phyloP scores from a whole-genome alignment of 2,797 vertebrate species.

The Sphenodon punctatus region DNA sequence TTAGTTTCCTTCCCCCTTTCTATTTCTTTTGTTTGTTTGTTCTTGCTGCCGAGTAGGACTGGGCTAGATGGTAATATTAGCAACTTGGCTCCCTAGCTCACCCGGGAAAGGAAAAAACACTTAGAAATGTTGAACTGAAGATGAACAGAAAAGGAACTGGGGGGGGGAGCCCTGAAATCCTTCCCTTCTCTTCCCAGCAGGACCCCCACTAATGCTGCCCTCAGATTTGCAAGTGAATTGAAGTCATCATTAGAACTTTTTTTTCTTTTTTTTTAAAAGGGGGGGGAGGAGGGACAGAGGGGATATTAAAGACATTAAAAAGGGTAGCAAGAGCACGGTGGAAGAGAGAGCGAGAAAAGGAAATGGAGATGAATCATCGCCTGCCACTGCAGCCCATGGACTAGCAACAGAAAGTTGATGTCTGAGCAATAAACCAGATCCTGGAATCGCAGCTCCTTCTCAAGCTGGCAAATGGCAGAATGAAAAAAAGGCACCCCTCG shows the following conservation, averaged over 20 bases:
- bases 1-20: not conserved
- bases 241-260: constrained; percentile 24
- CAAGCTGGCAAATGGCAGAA: not conserved
- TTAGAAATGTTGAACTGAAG: not conserved
- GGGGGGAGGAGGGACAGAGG: not conserved
- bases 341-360: not conserved
- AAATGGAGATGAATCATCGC: constrained; percentile 13
- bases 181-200: constrained; percentile 58
- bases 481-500: not conserved
- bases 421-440: constrained; percentile 18
- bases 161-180: constrained; percentile 19
- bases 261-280: too few relatives aligned
- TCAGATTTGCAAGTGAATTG: constrained; percentile 86
- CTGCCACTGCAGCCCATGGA: not conserved
- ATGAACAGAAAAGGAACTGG: not conserved
- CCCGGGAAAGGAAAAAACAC: not conserved
- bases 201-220: constrained; percentile 71
- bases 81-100: constrained; percentile 11
- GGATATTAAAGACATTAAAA: not conserved
- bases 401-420: constrained; percentile 25
- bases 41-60: constrained; percentile 25
- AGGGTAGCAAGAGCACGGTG: not conserved
- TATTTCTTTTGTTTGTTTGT: constrained; percentile 25
- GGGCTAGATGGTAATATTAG: not conserved
- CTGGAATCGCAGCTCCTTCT: constrained; percentile 15